Evolutionary conservation across 2,888 invertebrate species (phyloP), one percentile per base, ranked within the genome.

Genomic region (Stictocephala bisonia): DNA sequence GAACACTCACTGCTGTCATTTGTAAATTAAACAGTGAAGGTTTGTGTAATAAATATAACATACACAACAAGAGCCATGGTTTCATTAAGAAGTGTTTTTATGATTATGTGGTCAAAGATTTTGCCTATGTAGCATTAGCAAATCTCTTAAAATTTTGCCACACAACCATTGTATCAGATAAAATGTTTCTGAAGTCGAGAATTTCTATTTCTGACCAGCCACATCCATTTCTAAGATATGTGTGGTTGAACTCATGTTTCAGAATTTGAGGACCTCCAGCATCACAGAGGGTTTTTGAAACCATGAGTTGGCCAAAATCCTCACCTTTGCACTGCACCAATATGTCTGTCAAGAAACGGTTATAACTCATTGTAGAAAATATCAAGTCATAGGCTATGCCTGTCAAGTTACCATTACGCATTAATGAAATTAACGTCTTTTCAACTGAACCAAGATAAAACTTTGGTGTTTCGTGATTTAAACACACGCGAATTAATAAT

Each of bases 121-220:
- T n/a, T n/a, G n/a, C n/a, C n/a, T n/a, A n/a, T n/a, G n/a, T n/a
- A n/a, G n/a, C 31, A 60, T 60, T 35, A 31, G 60, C 40, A 53
- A 50, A 69, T 24, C 51, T 40, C 20, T 69, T 69, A 15, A 69
- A 69, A 35, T 29, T 53, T 29, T 69, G 53, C 69, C 69, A 69
- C 27, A 69, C 35, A 4, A 69, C 35, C 53, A 51, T 26, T 0
- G 69, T 69, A 13, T 69, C 69, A 1, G 69, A 35, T 22, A 69
- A 7, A 40, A 53, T 15, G 35, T 69, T 69, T 69, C 41, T 69
- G 13, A 69, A 24, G 31, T 69, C 69, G 4, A 69, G 35, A 15
- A 69, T 41, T 26, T 69, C 53, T 40, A 69, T 40, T 13, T 53
- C 53, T 2, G 69, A 53, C 69, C 69, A 69, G 13, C 35, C 51